A percentile compares a stretch with the other conserved stretches of the same genome.
These are phyloP conservation scores for Sebastes nivosus DNA, from an alignment of 2,797 vertebrate genomes.

Conservation along the genomic window DNA sequence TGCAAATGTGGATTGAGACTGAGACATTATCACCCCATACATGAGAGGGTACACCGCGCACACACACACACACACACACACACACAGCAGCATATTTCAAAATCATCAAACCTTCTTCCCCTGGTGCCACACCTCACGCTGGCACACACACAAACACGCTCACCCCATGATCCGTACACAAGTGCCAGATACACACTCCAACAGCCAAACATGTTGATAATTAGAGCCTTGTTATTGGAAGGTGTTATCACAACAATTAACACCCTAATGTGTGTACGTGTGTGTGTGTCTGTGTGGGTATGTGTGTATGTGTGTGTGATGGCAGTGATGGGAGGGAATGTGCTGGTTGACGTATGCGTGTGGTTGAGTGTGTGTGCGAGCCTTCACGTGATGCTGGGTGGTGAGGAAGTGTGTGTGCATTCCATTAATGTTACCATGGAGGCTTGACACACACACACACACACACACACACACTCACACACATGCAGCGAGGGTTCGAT, in stretches of 20 bases:
- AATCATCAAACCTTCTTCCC: slow-evolving; percentile 71
- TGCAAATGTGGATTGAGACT: slow-evolving; percentile 58
- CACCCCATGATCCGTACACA: slow-evolving; percentile 65
- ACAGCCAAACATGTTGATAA: slow-evolving; percentile 87
- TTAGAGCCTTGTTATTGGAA: slow-evolving; percentile 85
- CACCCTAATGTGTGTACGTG: slow-evolving; percentile 73
- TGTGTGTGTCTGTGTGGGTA: slow-evolving; percentile 31
- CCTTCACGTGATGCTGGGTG: slow-evolving; percentile 25
- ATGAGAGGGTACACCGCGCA: not conserved
- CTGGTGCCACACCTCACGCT: slow-evolving; percentile 70
- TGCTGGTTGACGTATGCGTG: not conserved
- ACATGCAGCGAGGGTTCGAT: slow-evolving; percentile 66
- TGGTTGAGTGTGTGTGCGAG: slow-evolving; percentile 19
- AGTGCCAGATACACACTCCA: slow-evolving; percentile 82
- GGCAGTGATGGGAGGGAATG: slow-evolving; percentile 9
- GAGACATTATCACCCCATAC: slow-evolving; percentile 53
- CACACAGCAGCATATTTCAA: slow-evolving; percentile 55
- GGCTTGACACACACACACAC: slow-evolving; percentile 40
- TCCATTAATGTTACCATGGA: slow-evolving; percentile 61
- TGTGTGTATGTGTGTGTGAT: slow-evolving; percentile 21
- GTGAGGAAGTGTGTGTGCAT: slow-evolving; percentile 51
- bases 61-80: not conserved
- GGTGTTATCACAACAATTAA: slow-evolving; percentile 89
- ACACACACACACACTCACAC: slow-evolving; percentile 59
- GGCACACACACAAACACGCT: slow-evolving; percentile 59